Base-by-base conservation (phyloP, 2,113 vertebrate species). In the Laterallus jamaicensis region DNA sequence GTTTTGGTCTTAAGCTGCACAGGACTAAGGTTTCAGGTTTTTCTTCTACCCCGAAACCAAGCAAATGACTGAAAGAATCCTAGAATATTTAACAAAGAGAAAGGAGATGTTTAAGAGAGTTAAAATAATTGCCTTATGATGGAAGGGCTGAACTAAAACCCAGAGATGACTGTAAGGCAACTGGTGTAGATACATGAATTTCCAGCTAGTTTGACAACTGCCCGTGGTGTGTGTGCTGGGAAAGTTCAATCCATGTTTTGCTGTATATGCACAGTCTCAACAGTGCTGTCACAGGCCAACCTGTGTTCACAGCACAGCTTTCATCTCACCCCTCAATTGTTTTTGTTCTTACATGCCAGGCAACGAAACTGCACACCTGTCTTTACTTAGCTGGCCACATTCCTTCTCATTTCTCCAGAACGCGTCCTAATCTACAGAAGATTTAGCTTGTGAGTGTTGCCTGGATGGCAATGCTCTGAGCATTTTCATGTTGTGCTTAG, bases 331-430 rank as follows among this genome's bases (percentile, higher is more conserved):
- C 66, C 5, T 1, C 83, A 50, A 6, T 59, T 0, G 0, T 93
- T 93, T 95, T 75, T 95, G 50, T 62, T 95, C 74, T 80, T 85
- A 87, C 77, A 87, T 8, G 52, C 88, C 93, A 94, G 81, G 81
- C 87, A 92, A 79, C 78, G 63, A 79, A 87, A 78, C 40, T 0
- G 0, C 86, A 93, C 96, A 96, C 96, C 92, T 97, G 96, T 79
- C 92, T 95, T 94, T 89, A 94, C 93, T 97, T 96, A 96, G 49
- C 83, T 73, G 76, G 55, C 78, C 67, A 75, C 92, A 91, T 97
- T 95, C 94, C 82, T 96, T 96, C 81, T 74, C 90, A 73, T 95
- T 95, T 86, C 69, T 89, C 88, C 92, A 94, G 88, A 93, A 95
- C 32, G 2, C 11, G 11, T 94, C 83, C 86, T 95, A 86, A 86